Percentiles rank a stretch among this genome's conserved stretches.
These are phyloP conservation scores for Lithosia quadra DNA, from an alignment of 2,888 invertebrate genomes.

Conservation along the genomic window DNA sequence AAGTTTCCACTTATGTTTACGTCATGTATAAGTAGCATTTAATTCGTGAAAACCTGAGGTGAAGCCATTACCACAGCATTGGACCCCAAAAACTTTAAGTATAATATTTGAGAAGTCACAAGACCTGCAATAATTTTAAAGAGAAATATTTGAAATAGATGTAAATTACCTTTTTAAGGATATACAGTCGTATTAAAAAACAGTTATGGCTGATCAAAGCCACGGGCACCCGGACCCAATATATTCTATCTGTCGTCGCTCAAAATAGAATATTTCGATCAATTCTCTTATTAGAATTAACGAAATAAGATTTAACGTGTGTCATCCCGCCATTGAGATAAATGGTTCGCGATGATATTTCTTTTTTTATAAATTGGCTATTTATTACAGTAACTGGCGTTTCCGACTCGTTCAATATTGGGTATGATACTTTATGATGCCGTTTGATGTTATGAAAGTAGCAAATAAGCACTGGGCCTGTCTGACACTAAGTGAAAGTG, in stretches of 20 bases:
- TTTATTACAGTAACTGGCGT: slow-evolving; percentile 37
- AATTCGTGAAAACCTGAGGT: too few species aligned
- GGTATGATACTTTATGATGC: slow-evolving; percentile 8
- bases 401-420: slow-evolving; percentile 25
- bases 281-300: slow-evolving; percentile 44
- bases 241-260: slow-evolving; percentile 7
- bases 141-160: too few species aligned
- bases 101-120: too few species aligned
- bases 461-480: background rate
- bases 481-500: background rate
- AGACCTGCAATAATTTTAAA: too few species aligned
- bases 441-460: slow-evolving; percentile 6
- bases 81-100: too few species aligned
- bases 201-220: background rate
- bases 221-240: background rate
- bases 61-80: too few species aligned
- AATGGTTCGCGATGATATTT: slow-evolving; percentile 44
- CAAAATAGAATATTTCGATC: slow-evolving; percentile 16
- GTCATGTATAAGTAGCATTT: too few species aligned
- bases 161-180: background rate
- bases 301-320: slow-evolving; percentile 42
- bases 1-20: background rate
- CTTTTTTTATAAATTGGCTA: slow-evolving; percentile 47
- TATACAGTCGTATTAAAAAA: background rate
- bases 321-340: slow-evolving; percentile 36